Conservation (phyloP, 2,888 invertebrate genomes). For the Pachymerium ferrugineum region DNA sequence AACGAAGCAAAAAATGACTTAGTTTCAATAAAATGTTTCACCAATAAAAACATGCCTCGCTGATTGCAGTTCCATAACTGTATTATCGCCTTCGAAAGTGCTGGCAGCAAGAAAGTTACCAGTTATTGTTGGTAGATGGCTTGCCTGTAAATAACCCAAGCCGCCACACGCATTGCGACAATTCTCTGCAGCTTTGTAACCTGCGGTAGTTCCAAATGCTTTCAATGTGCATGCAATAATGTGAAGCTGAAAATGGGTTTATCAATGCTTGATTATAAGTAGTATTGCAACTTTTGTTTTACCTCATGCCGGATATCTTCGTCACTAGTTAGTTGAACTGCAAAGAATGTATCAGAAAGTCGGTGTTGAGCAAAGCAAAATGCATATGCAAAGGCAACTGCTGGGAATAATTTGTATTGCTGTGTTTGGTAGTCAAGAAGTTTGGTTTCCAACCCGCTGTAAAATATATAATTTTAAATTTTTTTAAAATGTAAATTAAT, state of each 20-base stretch:
- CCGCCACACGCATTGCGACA: constrained; percentile 89
- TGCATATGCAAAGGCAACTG: constrained; percentile 73
- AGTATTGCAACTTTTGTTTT: too few species aligned
- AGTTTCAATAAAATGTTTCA: too few species aligned
- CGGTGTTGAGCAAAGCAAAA: too few species aligned
- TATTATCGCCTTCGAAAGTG: constrained; percentile 96
- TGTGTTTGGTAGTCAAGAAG: constrained; percentile 91
- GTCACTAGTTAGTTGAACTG: too few species aligned
- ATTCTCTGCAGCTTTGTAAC: constrained; percentile 69
- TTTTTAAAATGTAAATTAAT: constrained; percentile 36
- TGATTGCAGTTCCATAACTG: constrained; percentile 83
- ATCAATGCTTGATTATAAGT: too few species aligned
- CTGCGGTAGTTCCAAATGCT: constrained; percentile 73
- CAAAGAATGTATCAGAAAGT: too few species aligned
- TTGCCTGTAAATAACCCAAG: constrained; percentile 85
- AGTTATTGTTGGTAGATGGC: constrained; percentile 82
- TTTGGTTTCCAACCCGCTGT: constrained; percentile 76
- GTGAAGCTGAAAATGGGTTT: constrained; percentile 61
- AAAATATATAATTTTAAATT: constrained; percentile 51
- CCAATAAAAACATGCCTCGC: too few species aligned
- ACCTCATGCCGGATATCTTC: too few species aligned
- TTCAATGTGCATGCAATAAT: constrained; percentile 87
- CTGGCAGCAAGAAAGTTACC: constrained; percentile 80
- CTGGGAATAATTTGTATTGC: constrained; percentile 83
- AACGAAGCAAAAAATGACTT: too few species aligned